Base-by-base conservation (phyloP, 2,113 vertebrate genomes). In the Microtus pennsylvanicus region DNA sequence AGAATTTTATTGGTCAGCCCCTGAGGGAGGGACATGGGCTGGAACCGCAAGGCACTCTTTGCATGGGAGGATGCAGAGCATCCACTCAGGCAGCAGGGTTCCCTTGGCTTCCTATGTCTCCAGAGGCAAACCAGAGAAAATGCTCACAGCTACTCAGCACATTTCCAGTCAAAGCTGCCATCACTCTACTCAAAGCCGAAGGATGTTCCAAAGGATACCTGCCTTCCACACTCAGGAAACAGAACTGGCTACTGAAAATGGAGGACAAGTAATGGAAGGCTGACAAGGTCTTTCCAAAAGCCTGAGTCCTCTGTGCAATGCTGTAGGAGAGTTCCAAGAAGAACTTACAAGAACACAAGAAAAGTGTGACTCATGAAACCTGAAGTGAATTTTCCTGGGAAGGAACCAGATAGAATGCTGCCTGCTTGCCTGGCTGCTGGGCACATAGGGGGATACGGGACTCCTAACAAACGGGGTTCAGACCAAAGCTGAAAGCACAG, bases 361-460 rank as follows among this genome's bases (percentile, higher is more conserved):
- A 97, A 83, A 75, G 28, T 7, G 35, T 22, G 26, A 67, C 12
- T 42, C 70, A 35, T 19, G 42, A 55, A 94, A 83, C 47, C 81
- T 80, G 81, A 94, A 90, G 69, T 50, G 87, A 91, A 88, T 91
- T 24, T 77, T 81, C 61, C 58, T 50, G 85, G 63, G 77, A 80
- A 86, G 58, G 72, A 7, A 70, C 16, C 72, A 52, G 90, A 76
- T 61, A 85, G 58, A 93, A 93, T 2, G n/a, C 76, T n/a, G 70
- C 61, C n/a, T 74, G n/a, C 67, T 50, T n/a, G 78, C 61, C 47
- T 81, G 52, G 69, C 80, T 52, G 88, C 30, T 85, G 77, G 42
- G 76, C 77, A 69, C 80, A 74, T 87, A 45, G 88, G 70, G 9
- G 63, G 28, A 81, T 91, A 22, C 45, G 38, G 72, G 19, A 88